Conservation (phyloP, 2,797 vertebrate species). For the Macrochelys suwanniensis region DNA sequence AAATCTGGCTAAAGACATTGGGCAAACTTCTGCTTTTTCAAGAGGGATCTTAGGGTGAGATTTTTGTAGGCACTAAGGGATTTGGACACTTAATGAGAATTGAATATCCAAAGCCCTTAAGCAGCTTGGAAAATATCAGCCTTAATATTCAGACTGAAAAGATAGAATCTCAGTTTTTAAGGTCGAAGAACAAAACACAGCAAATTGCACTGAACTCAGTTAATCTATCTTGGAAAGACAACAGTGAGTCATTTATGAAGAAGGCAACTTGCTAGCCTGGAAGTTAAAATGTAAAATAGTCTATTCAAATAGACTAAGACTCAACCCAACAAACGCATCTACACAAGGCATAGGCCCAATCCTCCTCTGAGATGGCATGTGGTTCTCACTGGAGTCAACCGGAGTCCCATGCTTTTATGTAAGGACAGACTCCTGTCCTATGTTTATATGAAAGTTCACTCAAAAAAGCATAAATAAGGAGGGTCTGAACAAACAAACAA, state of each 20-base stretch:
- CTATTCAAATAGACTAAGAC: not conserved
- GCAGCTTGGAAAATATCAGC: not conserved
- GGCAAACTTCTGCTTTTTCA: not conserved
- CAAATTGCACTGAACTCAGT: constrained; percentile 8
- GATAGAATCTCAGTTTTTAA: not conserved
- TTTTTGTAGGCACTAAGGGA: constrained; percentile 5
- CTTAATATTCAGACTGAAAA: not conserved
- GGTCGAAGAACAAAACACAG: not conserved
- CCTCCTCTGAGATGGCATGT: accelerated
- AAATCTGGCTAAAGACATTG: not conserved
- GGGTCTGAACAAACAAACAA: not conserved
- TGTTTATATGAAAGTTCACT: not conserved
- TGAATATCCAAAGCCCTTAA: not conserved
- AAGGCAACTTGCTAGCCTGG: not conserved
- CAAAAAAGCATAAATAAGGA: not conserved
- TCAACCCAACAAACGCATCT: not conserved
- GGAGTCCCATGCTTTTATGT: accelerated
- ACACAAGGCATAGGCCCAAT: not conserved
- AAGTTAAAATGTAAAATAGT: not conserved
- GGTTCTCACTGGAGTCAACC: not conserved
- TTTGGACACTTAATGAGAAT: not conserved
- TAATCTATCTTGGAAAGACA: not conserved
- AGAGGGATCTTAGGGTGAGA: not conserved
- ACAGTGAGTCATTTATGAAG: constrained; percentile 6
- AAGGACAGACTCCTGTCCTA: not conserved